Conservation (phyloP, 2,113 vertebrate genomes). For the Acanthochromis polyacanthus region DNA sequence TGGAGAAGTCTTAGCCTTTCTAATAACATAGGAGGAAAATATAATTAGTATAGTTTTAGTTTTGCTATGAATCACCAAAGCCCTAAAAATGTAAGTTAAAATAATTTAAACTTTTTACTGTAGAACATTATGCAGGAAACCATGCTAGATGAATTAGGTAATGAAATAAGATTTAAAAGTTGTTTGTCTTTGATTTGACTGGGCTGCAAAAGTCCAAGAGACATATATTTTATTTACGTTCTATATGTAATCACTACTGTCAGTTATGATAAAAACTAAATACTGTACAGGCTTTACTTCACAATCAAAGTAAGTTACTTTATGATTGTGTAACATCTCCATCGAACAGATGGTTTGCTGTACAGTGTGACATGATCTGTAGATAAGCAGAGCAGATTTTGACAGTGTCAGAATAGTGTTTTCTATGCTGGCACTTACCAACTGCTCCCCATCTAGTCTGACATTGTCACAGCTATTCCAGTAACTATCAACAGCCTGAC, state of each 20-base stretch:
- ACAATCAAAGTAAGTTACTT: neutral
- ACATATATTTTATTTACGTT: neutral
- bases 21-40: too few species aligned
- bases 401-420: neutral
- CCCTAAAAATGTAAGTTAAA: neutral
- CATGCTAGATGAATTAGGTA: neutral
- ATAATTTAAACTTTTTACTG: neutral
- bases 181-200: neutral
- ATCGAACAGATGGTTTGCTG: neutral
- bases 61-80: neutral
- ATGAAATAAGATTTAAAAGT: neutral
- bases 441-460: too few species aligned
- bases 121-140: neutral
- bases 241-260: neutral
- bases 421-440: neutral
- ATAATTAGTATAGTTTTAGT: neutral
- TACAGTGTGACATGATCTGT: neutral
- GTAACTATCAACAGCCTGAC: slow-evolving; percentile 18
- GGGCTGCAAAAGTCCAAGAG: neutral
- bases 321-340: neutral
- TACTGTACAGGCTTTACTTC: neutral
- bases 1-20: too few species aligned
- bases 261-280: neutral
- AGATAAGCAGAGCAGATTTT: neutral
- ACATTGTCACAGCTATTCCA: neutral